Conservation (phyloP, 2,113 vertebrate genomes). For the Fregata magnificens region DNA sequence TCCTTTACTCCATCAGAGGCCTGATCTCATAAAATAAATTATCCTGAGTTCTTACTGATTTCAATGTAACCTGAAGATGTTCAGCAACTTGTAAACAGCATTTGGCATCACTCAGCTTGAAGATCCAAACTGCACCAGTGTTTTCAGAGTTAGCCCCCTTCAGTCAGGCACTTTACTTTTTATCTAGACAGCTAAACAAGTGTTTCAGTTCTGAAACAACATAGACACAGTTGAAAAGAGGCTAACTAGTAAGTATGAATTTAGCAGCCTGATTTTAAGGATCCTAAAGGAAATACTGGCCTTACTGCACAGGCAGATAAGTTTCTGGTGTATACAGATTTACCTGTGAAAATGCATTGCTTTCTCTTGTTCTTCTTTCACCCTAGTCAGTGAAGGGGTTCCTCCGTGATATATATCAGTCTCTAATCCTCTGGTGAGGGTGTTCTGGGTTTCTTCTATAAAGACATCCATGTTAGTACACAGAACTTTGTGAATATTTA, state of each 20-base stretch:
- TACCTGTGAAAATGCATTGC: constrained; percentile 55
- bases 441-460: neutral
- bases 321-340: neutral
- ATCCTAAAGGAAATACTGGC: neutral
- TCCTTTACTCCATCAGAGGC: neutral
- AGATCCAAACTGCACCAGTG: neutral
- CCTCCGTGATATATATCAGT: neutral
- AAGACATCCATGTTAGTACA: neutral
- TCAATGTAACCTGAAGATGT: neutral
- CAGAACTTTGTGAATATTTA: neutral
- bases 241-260: neutral
- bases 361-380: constrained; percentile 52
- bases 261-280: neutral
- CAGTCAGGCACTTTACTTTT: neutral
- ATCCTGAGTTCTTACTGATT: neutral
- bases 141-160: neutral
- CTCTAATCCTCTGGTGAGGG: neutral
- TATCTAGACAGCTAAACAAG: neutral
- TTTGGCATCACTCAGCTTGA: neutral
- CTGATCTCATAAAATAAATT: neutral
- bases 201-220: neutral
- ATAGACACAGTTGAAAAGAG: neutral
- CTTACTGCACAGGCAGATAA: neutral
- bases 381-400: neutral
- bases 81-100: neutral